Percentiles rank a stretch among this genome's conserved stretches.
These are phyloP conservation scores for Cryptocephalus primarius DNA, from an alignment of 2,888 invertebrate genomes.

Conservation along the genomic window DNA sequence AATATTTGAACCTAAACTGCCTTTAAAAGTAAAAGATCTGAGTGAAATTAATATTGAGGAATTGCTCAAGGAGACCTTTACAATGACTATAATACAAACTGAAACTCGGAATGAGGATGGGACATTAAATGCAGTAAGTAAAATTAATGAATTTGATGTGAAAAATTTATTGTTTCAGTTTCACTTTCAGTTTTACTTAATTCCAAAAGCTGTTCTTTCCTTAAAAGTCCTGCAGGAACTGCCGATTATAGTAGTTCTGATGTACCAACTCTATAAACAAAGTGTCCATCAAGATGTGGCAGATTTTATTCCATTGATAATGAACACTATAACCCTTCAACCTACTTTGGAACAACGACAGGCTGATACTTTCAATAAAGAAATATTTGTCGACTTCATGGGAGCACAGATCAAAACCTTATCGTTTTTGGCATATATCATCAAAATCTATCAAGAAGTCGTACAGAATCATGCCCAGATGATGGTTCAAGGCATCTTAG, in stretches of 20 bases:
- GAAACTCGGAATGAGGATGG: conserved; percentile 72
- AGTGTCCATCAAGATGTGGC: conserved; percentile 91
- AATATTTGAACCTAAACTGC: conserved; percentile 85
- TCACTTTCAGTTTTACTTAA: conserved; percentile 70
- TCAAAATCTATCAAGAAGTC: conserved; percentile 76
- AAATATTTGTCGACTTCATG: conserved; percentile 98
- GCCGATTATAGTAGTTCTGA: conserved; percentile 92
- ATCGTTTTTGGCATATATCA: conserved; percentile 93
- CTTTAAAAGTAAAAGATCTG: conserved; percentile 76
- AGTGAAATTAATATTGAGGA: conserved; percentile 80
- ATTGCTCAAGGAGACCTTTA: conserved; percentile 80
- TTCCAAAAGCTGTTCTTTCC: conserved; percentile 87
- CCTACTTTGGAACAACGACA: conserved; percentile 72
- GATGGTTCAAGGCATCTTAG: conserved; percentile 89
- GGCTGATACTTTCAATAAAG: conserved; percentile 81
- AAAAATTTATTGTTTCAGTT: neutral
- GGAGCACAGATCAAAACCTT: conserved; percentile 96
- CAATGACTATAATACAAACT: conserved; percentile 82
- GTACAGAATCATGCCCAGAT: conserved; percentile 65
- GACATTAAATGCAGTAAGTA: conserved; percentile 63
- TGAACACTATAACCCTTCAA: conserved; percentile 88
- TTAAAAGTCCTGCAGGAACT: conserved; percentile 94
- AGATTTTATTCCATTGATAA: conserved; percentile 91
- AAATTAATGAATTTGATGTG: neutral
- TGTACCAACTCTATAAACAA: conserved; percentile 96